Evolutionary conservation across 2,888 invertebrate species (phyloP).

Genomic region (Halocaridina rubra): DNA sequence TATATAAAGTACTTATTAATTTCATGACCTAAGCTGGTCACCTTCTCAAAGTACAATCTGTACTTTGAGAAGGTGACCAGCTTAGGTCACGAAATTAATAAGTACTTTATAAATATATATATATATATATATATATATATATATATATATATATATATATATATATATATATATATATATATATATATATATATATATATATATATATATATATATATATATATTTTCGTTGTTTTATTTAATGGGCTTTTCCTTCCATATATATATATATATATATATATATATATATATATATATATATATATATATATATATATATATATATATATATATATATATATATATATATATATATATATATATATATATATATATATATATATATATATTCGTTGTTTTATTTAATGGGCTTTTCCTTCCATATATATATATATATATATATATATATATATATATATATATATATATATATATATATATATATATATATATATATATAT

Average conservation of each 20-base stretch:
- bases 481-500: no score
- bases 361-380: no score
- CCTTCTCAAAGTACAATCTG: no score
- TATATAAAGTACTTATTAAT: no score
- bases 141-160: background rate
- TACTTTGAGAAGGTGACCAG: no score
- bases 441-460: no score
- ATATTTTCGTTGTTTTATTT: background rate
- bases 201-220: no score
- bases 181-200: no score
- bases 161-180: background rate
- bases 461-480: no score
- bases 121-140: constrained; percentile 8
- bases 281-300: background rate
- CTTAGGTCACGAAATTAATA: background rate
- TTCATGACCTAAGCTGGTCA: background rate
- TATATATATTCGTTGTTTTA: no score
- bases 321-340: background rate
- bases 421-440: no score
- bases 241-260: background rate
- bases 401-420: no score
- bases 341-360: background rate
- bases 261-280: constrained; percentile 19
- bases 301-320: constrained; percentile 3
- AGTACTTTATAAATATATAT: background rate